Base-by-base conservation (phyloP, 2,797 vertebrate genomes). In the Notoglanidium macrostoma region DNA sequence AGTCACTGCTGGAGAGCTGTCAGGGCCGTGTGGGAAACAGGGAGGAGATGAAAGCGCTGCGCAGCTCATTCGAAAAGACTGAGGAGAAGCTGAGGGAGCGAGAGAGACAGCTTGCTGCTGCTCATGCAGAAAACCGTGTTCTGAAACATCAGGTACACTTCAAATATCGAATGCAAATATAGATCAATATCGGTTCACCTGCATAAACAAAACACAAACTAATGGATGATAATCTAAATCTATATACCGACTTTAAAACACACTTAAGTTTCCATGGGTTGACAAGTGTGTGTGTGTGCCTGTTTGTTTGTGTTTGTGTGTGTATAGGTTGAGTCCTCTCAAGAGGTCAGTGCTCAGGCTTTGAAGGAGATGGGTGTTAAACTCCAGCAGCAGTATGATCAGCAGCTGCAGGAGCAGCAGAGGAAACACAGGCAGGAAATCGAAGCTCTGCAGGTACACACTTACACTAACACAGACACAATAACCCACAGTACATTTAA, bases 1-100 rank as follows among this genome's bases (percentile, higher is more conserved):
- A 98, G 96, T 96, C 97, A 21, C 93, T 99, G 5, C 95, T 99
- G 92, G 97, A 98, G 82, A 96, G 97, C 91, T 97, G 97, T 85
- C 90, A 97, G 90, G 96, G 92, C 92, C 96, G 97, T 11, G 95
- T 96, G 86, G 93, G 94, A 84, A 95, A 92, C 83, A 95, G 94
- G 88, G 97, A 98, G 8, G 95, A 97, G 89, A 93, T 96, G 92
- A 96, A 94, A 91, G 95, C 88, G 89, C 89, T 99, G 88, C 95
- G 93, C 87, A 95, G 93, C 90, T 96, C 95, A 0, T 97, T 96
- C 0, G 94, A 96, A 29, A 95, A 96, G 46, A 96, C 97, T 0
- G 94, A 98, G 94, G 96, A 97, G 86, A 95, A 95, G 87, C 95
- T 99, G 85, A 95, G 92, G 89, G 96, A 97, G 82, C 97, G 95